Evolutionary conservation across 1,140 invertebrate genomes (phyloP), one percentile per base, ranked within the genome.

Genomic region (Colletes gigas): DNA sequence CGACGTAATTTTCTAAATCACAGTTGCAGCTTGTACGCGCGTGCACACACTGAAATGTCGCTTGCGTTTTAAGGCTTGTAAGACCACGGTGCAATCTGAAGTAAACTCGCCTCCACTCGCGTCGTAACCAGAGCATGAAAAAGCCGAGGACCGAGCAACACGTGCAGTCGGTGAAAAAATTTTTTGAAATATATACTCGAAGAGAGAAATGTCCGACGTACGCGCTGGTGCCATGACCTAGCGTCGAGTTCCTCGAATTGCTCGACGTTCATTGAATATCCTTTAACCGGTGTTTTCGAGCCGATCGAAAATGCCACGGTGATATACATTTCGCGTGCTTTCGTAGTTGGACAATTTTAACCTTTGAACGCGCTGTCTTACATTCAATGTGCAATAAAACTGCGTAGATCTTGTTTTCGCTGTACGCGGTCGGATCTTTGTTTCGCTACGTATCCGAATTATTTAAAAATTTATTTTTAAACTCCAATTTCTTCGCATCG

Each of bases 121-220:
- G 66, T 50, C 77, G 84, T 83, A 89, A 89, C 72, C 87, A 88
- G 88, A 89, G 88, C 88, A 87, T 89, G 88, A 89, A 89, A 89
- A 89, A 86, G 77, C 70, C 86, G 81, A 82, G 84, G 81, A 86
- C 81, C 78, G 55, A 73, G 81, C 74, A 68, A 82, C 84, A 85
- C 78, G 70, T 86, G 86, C 80, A 83, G 12, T 55, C 30, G 17
- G 5, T 9, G 41, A 72, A 75, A 76, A 55, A 62, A 57, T 44
- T 60, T 68, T 63, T 52, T 21, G 55, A 76, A 59, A 84, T 2
- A 55, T 21, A 63, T 12, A 30, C 17, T 67, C 4, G 39, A 21
- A 67, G 41, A 14, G 30, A 19, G n/a, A 41, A 14, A 66, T 55
- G 55, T 69, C 44, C 52, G 57, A 41, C 47, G 54, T 41, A 39